Conservation (phyloP, 2,113 vertebrate genomes). For the Paraplagusia blochii region DNA sequence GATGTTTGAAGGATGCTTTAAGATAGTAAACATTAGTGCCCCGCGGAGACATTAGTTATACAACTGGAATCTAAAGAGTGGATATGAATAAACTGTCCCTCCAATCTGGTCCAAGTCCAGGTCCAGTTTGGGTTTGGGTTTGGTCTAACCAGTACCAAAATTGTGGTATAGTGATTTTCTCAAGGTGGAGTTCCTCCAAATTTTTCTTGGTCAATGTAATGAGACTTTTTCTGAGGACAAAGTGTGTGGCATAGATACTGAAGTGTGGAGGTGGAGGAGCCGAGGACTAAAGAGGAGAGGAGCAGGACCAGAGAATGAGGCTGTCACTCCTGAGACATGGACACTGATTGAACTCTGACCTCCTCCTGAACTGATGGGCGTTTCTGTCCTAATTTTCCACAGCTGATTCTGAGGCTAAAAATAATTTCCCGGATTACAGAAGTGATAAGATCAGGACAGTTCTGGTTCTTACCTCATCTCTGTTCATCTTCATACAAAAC, state of each 20-base stretch:
- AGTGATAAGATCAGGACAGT: constrained; percentile 37
- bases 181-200: constrained; percentile 85
- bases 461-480: constrained; percentile 26
- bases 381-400: constrained; percentile 54
- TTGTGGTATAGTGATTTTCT: constrained; percentile 84
- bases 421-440: constrained; percentile 48
- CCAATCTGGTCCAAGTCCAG: not conserved
- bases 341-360: constrained; percentile 30
- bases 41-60: too few relatives aligned
- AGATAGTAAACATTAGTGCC: too few relatives aligned
- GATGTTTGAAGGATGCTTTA: too few relatives aligned
- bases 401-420: constrained; percentile 66
- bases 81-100: constrained; percentile 48
- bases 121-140: constrained; percentile 61
- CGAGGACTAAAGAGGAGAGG: too few relatives aligned
- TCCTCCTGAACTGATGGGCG: too few relatives aligned
- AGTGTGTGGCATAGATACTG: constrained; percentile 66
- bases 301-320: constrained; percentile 31
- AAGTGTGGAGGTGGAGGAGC: constrained; percentile 50
- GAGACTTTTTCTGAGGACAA: constrained; percentile 82
- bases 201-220: constrained; percentile 84
- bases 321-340: constrained; percentile 19
- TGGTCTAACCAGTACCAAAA: constrained; percentile 80
- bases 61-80: too few relatives aligned
- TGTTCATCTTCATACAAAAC: constrained; percentile 49